These are phyloP conservation scores for Physocephala rufipes DNA, from an alignment of 2,888 invertebrate species.

Conservation along the genomic window DNA sequence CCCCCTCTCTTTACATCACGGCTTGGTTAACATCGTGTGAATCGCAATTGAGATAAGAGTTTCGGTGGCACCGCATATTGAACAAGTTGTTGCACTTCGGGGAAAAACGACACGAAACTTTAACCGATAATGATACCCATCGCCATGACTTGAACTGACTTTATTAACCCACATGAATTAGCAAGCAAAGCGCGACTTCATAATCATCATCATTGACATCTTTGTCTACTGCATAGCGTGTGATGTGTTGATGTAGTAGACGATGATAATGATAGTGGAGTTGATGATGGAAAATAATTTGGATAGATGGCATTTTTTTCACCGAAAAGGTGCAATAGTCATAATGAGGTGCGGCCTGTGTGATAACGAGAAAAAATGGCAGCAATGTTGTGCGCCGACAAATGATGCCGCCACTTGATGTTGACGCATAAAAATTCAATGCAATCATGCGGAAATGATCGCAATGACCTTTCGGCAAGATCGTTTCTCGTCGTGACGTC, in stretches of 20 bases:
- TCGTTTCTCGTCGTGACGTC: constrained; percentile 43
- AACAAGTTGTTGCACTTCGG: constrained; percentile 25
- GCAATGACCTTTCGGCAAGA: constrained; percentile 61
- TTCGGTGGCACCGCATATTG: constrained; percentile 4
- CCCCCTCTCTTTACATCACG: background rate
- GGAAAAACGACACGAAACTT: background rate
- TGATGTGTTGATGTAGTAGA: background rate
- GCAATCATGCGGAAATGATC: constrained; percentile 64
- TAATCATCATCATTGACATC: constrained; percentile 4
- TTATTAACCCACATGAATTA: constrained; percentile 29
- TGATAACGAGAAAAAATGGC: background rate
- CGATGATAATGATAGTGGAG: constrained; percentile 18
- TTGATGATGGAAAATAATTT: constrained; percentile 11
- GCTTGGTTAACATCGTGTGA: background rate
- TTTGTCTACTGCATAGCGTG: background rate
- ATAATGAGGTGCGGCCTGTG: too few relatives aligned
- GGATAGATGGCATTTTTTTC: too few relatives aligned
- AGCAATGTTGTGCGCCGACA: background rate
- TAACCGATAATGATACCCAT: background rate
- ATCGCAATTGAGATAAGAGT: background rate
- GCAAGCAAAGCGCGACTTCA: background rate
- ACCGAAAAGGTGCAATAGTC: background rate
- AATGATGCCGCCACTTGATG: background rate
- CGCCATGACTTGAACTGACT: constrained; percentile 13
- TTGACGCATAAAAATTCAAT: constrained; percentile 47